Evolutionary conservation across 2,797 vertebrate species (phyloP).

Genomic region (Pogonophryne albipinna): DNA sequence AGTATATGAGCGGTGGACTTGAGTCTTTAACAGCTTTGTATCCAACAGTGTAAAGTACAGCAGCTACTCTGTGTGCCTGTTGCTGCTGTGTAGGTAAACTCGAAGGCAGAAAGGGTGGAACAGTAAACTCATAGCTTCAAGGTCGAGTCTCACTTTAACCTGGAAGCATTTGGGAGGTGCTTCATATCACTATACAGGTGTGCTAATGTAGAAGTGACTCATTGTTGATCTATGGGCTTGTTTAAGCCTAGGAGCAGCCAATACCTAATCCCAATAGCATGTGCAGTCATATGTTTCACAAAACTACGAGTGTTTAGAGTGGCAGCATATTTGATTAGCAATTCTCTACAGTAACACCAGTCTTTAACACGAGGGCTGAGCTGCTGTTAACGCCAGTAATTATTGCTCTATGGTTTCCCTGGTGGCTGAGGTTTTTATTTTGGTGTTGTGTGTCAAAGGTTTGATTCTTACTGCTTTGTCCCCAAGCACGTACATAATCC

Average conservation of each 20-base stretch:
- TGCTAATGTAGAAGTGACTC: constrained; percentile 52
- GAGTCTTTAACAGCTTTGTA: background rate
- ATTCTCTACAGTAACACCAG: background rate
- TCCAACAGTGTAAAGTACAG: background rate
- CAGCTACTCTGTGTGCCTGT: background rate
- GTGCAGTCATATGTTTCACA: background rate
- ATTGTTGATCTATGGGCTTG: constrained; percentile 64
- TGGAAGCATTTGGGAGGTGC: constrained; percentile 42
- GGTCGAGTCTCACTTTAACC: constrained; percentile 42
- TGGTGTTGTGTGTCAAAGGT: constrained; percentile 39
- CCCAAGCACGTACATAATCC: constrained; percentile 36
- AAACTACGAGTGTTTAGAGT: constrained; percentile 7
- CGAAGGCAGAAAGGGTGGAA: constrained; percentile 6
- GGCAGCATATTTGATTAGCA: constrained; percentile 27
- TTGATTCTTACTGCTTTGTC: constrained; percentile 13
- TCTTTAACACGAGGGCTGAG: background rate
- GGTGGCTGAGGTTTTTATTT: constrained; percentile 15
- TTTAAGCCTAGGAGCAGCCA: constrained; percentile 33
- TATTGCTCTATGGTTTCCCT: constrained; percentile 11
- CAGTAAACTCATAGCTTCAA: constrained; percentile 21
- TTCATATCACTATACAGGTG: constrained; percentile 37
- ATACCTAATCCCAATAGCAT: constrained; percentile 8
- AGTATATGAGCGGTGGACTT: background rate
- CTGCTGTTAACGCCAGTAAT: constrained; percentile 9
- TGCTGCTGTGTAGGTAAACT: constrained; percentile 5